phyloP scores from a whole-genome alignment of 2,113 vertebrate genomes.

The Formicarius rufipectus region DNA sequence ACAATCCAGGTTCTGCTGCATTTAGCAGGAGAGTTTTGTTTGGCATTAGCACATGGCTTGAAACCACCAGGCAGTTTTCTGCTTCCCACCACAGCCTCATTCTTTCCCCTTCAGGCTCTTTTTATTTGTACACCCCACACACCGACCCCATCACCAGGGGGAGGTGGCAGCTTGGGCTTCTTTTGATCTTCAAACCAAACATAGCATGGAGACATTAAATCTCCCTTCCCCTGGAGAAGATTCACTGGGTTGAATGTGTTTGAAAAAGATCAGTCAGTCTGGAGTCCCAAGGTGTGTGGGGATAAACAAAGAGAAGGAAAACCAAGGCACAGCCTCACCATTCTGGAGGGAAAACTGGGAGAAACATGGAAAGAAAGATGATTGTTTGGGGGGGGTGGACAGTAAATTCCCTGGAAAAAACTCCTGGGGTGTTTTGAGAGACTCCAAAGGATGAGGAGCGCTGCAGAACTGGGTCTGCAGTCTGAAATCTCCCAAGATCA shows the following conservation, averaged over 20 bases:
- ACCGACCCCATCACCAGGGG: not conserved
- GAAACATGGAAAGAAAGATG: not conserved
- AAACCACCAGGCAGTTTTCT: constrained; percentile 6
- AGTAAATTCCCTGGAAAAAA: not conserved
- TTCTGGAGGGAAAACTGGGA: not conserved
- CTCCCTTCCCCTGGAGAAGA: not conserved
- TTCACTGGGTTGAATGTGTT: not conserved
- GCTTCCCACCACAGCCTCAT: not conserved
- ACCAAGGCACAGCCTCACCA: not conserved
- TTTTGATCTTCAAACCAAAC: not conserved
- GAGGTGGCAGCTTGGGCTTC: not conserved
- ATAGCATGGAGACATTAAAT: not conserved
- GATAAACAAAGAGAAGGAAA: not conserved
- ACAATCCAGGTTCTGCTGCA: not conserved
- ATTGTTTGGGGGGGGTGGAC: not conserved
- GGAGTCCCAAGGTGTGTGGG: not conserved
- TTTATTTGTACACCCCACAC: not conserved
- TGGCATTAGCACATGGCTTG: not conserved
- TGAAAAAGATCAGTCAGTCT: not conserved
- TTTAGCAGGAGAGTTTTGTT: not conserved
- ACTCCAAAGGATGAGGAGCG: not conserved
- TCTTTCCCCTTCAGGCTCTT: not conserved
- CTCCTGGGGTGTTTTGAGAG: not conserved
- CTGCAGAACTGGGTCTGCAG: not conserved
- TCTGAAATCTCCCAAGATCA: not conserved